These are phyloP conservation scores for Hydriomena furcata DNA, from an alignment of 2,888 invertebrate species.

Conservation along the genomic window DNA sequence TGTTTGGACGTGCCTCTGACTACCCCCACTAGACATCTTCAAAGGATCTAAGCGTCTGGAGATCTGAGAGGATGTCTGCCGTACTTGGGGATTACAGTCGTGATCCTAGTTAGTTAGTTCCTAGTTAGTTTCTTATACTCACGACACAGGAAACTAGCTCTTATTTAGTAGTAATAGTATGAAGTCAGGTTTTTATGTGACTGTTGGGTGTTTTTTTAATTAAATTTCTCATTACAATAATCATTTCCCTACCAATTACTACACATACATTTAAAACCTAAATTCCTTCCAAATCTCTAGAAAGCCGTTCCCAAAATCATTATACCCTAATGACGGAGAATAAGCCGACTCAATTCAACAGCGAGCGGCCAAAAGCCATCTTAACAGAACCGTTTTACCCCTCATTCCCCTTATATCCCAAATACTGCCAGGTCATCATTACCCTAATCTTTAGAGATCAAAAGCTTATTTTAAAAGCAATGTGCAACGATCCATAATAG, in stretches of 20 bases:
- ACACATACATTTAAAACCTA: neutral
- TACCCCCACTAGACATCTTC: no score
- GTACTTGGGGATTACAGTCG: no score
- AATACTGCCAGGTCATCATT: conserved; percentile 12
- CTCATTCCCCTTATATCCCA: neutral
- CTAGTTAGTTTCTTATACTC: no score
- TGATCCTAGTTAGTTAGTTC: no score
- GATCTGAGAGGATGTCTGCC: no score
- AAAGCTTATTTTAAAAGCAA: neutral
- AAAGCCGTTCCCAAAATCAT: conserved; percentile 9
- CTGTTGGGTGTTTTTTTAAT: no score
- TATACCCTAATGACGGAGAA: conserved; percentile 24
- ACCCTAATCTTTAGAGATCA: conserved; percentile 14
- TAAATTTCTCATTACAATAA: no score
- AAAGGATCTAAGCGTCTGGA: no score
- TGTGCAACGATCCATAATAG: neutral
- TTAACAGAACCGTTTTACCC: conserved; percentile 25
- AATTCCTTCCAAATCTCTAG: conserved; percentile 2
- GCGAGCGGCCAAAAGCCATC: conserved; percentile 17
- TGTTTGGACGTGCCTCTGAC: no score
- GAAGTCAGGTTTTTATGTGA: no score
- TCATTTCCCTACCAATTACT: neutral
- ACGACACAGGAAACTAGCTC: no score
- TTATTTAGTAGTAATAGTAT: no score
- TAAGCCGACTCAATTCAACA: conserved; percentile 20